Evolutionary conservation across 2,888 invertebrate genomes (phyloP), one percentile per base, ranked within the genome.

Genomic region (Erebia epiphron): DNA sequence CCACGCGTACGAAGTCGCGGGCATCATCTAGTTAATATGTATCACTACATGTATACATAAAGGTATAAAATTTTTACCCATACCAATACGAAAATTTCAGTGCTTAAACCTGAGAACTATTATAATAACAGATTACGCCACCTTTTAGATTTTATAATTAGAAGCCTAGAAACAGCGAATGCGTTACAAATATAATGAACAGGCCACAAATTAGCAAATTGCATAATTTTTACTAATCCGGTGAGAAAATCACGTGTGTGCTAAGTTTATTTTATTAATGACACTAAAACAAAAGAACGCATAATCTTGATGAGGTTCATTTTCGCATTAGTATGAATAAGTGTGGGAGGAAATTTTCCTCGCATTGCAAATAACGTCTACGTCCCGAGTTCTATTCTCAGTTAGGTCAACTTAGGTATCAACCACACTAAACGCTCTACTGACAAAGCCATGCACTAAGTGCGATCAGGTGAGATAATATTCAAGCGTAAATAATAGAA

Each of bases 151-250:
- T n/a, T 16, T 54, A 65, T 16, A 16, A 65, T 52, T n/a, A 64
- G 9, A 52, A 52, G 64, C 26, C 14, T 64, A 35, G 35, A 64
- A 41, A 52, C 16, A 16, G 54, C 16, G 16, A 65, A 41, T 65
- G 54, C 50, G 52, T 66, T 41, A 56, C 18, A 13, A 43, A 56
- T 16, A 66, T 10, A 56, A 66, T 21, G 66, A 66, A 57, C 46
- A 56, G 21, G 21, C 66, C 10, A 14, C 13, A 21, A 66, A 21
- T 43, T 57, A 43, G 5, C 21, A 5, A 13, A 18, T 65, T 70
- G 61, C 65, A 56, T 50, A 65, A 68, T 61, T 52, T 13, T 67
- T 18, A 61, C 11, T 73, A 73, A 73, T 70, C 70, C 61, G 10
- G 41, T 73, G 72, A 68, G 66, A 66, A 66, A 66, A 66, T 66